phyloP scores from a whole-genome alignment of 92 coral and sea anemone genomes.

The Plumapathes pennacea region DNA sequence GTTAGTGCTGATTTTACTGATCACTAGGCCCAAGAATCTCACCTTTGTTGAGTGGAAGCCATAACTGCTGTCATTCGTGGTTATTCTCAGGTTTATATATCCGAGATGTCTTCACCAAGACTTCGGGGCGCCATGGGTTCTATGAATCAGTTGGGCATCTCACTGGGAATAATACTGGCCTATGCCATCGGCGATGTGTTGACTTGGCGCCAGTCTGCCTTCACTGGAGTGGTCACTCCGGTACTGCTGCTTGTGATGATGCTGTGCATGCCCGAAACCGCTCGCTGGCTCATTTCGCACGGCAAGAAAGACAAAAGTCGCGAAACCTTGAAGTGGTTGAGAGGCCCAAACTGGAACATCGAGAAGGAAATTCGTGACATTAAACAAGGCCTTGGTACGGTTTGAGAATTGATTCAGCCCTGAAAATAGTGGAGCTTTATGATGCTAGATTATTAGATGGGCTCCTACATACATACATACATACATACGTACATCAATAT shows the following conservation, averaged over 20 bases:
- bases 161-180: slow-evolving; percentile 57
- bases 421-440: no score
- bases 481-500: no score
- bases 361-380: slow-evolving; percentile 62
- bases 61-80: no score
- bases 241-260: slow-evolving; percentile 55
- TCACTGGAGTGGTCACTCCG: slow-evolving; percentile 56
- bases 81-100: slow-evolving; percentile 57
- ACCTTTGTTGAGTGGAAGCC: no score
- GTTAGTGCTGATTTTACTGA: no score
- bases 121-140: slow-evolving; percentile 74
- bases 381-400: slow-evolving; percentile 60
- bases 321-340: slow-evolving; percentile 60
- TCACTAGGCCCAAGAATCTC: no score
- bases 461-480: no score
- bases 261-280: slow-evolving; percentile 82
- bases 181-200: slow-evolving; percentile 57
- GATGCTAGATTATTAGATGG: no score
- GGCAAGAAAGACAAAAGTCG: slow-evolving; percentile 58
- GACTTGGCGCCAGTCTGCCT: slow-evolving; percentile 73
- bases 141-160: slow-evolving; percentile 70
- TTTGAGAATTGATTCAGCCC: not conserved
- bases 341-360: slow-evolving; percentile 58
- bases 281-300: slow-evolving; percentile 71
- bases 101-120: slow-evolving; percentile 68